Percentiles rank a stretch among this genome's conserved stretches.
Evolutionary conservation across 2,113 vertebrate genomes (phyloP).

Genomic region (Paralichthys olivaceus): DNA sequence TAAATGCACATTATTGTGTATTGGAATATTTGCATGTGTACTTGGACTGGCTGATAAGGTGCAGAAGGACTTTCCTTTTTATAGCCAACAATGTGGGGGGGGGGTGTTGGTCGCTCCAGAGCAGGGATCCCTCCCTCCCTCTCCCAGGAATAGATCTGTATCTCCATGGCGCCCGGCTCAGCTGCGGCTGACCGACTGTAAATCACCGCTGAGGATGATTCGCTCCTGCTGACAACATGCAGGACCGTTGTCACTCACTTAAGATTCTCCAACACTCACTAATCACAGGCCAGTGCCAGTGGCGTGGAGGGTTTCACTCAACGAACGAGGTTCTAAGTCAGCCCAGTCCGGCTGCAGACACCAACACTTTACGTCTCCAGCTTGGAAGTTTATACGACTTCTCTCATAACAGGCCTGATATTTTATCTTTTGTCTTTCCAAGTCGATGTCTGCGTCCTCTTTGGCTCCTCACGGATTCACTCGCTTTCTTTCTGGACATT

Average conservation of each 20-base stretch:
- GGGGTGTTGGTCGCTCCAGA: background rate
- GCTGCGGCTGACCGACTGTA: constrained; percentile 39
- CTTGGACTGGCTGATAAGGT: background rate
- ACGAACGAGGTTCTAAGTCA: background rate
- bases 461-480: no score
- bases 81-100: constrained; percentile 40
- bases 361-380: no score
- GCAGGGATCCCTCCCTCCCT: background rate
- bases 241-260: constrained; percentile 67
- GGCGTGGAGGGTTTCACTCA: background rate
- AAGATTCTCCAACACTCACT: constrained; percentile 39
- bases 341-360: no score
- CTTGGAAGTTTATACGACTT: background rate
- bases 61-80: constrained; percentile 18
- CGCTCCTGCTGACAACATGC: constrained; percentile 55
- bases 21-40: background rate
- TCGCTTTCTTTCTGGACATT: no score
- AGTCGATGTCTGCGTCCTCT: no score
- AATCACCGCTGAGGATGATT: constrained; percentile 61
- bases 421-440: background rate
- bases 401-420: background rate
- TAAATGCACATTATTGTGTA: no score
- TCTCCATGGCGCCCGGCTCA: constrained; percentile 7
- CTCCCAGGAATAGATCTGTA: constrained; percentile 15
- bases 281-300: constrained; percentile 2